Evolutionary conservation across 2,113 vertebrate genomes (phyloP).

Genomic region (Centrocercus urophasianus): DNA sequence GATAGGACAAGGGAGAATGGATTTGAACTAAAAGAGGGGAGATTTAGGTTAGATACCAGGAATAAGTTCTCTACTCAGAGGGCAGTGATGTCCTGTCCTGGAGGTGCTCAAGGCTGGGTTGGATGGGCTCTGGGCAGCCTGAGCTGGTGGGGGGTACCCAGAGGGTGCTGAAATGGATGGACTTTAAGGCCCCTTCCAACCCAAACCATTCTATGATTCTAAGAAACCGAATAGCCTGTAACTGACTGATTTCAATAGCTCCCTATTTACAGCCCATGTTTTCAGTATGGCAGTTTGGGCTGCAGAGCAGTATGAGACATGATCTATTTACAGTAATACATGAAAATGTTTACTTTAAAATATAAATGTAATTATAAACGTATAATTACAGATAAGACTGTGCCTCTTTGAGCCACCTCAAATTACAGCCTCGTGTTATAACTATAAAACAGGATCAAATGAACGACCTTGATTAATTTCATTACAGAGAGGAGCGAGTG

Average conservation of each 20-base stretch:
- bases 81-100: too few relatives aligned
- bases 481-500: neutral
- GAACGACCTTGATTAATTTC: slow-evolving; percentile 56
- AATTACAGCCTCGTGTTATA: slow-evolving; percentile 38
- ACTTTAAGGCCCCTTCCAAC: too few relatives aligned
- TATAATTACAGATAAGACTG: slow-evolving; percentile 52
- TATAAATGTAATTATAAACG: slow-evolving; percentile 46
- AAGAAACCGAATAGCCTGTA: neutral
- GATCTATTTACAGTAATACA: slow-evolving; percentile 33
- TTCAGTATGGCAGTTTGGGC: neutral
- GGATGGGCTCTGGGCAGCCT: too few relatives aligned
- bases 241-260: neutral
- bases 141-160: too few relatives aligned
- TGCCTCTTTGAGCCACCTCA: slow-evolving; percentile 21
- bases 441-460: slow-evolving; percentile 46
- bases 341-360: slow-evolving; percentile 46
- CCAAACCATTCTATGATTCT: too few relatives aligned
- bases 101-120: too few relatives aligned
- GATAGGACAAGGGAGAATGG: too few relatives aligned
- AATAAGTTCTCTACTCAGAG: too few relatives aligned
- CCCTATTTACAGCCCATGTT: neutral
- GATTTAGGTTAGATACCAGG: too few relatives aligned
- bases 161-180: too few relatives aligned
- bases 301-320: neutral
- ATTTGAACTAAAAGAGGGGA: too few relatives aligned